Base-by-base conservation (phyloP, 2,888 invertebrate genomes). In the Nemotelus pantherinus region DNA sequence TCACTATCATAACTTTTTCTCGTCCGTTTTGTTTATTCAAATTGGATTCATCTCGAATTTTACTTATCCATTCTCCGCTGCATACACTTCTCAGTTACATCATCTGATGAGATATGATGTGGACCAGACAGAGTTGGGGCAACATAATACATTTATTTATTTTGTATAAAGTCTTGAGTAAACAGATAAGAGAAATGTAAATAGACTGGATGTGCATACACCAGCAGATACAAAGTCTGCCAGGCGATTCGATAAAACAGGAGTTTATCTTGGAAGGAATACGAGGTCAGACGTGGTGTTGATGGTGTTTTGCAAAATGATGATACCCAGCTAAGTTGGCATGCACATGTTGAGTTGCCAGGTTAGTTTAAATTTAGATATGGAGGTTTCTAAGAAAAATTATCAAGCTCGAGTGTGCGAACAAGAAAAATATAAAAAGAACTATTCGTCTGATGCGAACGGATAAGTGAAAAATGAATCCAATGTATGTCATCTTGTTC, bases 101-200 rank as follows among this genome's bases (percentile, higher is more conserved):
- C 25, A 25, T 25, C 25, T 25, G 25, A 25, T 25, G 25, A 25
- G 25, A 25, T 25, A 25, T 25, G 25, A 25, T 25, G 25, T 25
- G 25, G 25, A n/a, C 41, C 63, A 5, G 63, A 53, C 7, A 41
- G 70, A 10, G n/a, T 43, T 43, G 53, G 9, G 53, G 25, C 25
- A 25, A 70, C 53, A 53, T 63, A 63, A 41, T 7, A 55, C 55
- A 53, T 70, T 70, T 70, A 70, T 70, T 70, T 70, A 70, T 70
- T 68, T 70, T 70, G 53, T 70, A 55, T 55, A 70, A 70, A 70
- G 55, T 70, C 70, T 70, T 70, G 55, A 70, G 70, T 70, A 70
- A 70, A 70, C 70, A 70, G 70, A 53, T 70, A 70, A 55, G 70
- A 68, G 41, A 41, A 70, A 9, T 9, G 55, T 55, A 55, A 70